Conservation (phyloP, 2,888 invertebrate species). For the Malacosoma neustria region DNA sequence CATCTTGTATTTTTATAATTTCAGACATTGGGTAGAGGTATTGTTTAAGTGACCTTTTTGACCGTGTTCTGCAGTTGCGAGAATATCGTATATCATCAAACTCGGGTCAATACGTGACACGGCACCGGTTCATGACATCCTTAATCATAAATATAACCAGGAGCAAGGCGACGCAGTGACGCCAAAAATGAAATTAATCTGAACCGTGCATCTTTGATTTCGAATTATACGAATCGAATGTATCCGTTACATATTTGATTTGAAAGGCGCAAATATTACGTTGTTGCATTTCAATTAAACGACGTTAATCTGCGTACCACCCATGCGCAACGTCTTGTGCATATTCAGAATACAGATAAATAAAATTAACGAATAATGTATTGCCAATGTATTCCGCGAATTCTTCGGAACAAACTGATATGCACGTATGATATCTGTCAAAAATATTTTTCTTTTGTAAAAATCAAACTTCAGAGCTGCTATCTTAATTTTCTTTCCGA, state of each 20-base stretch:
- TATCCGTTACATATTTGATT: neutral
- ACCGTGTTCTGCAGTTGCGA: constrained; percentile 17
- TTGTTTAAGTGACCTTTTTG: constrained; percentile 14
- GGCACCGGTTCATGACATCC: constrained; percentile 37
- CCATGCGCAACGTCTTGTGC: too few species aligned
- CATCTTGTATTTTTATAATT: constrained; percentile 22
- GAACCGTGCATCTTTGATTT: constrained; percentile 32
- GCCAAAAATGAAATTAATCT: constrained; percentile 45
- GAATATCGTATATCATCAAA: constrained; percentile 23
- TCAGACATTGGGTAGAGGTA: constrained; percentile 25
- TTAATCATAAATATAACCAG: constrained; percentile 53
- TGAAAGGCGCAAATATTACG: neutral
- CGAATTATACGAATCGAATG: neutral
- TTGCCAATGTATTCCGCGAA: too few species aligned
- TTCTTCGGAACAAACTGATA: too few species aligned
- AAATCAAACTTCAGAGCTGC: too few species aligned
- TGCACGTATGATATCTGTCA: too few species aligned
- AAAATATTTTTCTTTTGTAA: too few species aligned
- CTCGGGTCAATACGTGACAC: constrained; percentile 18
- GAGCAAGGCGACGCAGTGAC: constrained; percentile 46
- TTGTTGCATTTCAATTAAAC: neutral
- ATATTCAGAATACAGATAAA: too few species aligned
- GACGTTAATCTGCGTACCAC: too few species aligned
- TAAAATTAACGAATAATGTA: too few species aligned
- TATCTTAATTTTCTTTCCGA: too few species aligned